Evolutionary conservation across 2,888 invertebrate species (phyloP).

Genomic region (Anthophora plumipes): DNA sequence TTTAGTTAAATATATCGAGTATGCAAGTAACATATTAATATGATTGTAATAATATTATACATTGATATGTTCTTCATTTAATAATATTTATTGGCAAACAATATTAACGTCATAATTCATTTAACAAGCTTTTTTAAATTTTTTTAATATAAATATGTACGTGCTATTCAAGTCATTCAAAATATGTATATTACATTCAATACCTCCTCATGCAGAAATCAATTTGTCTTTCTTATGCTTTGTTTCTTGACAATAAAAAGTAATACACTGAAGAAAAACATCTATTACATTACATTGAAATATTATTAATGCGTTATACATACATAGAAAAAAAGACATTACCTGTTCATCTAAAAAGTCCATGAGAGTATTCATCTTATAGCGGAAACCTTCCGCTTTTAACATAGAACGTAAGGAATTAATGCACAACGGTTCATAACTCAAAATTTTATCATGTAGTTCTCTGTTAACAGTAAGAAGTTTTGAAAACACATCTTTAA

Average conservation of each 20-base stretch:
- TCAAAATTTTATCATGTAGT: slow-evolving; percentile 84
- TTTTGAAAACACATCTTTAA: slow-evolving; percentile 71
- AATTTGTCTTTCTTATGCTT: slow-evolving; percentile 19
- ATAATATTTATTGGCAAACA: neutral
- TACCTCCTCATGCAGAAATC: neutral
- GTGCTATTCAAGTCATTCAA: neutral
- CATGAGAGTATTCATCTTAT: slow-evolving; percentile 84
- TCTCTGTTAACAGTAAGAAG: slow-evolving; percentile 80
- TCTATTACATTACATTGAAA: slow-evolving; percentile 23
- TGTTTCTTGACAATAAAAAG: slow-evolving; percentile 68
- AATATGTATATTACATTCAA: neutral
- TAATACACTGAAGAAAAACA: slow-evolving; percentile 76
- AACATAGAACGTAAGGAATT: slow-evolving; percentile 83
- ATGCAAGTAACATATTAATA: too few species aligned
- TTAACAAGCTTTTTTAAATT: neutral
- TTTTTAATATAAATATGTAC: neutral
- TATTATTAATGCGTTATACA: slow-evolving; percentile 1
- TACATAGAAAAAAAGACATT: slow-evolving; percentile 11
- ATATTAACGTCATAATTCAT: neutral
- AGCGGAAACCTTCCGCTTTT: slow-evolving; percentile 84
- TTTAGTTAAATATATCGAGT: too few species aligned
- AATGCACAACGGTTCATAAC: slow-evolving; percentile 85
- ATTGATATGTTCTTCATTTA: neutral
- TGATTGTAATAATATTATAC: too few species aligned
- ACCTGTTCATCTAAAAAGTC: slow-evolving; percentile 86